phyloP scores from a whole-genome alignment of 2,113 vertebrate genomes.

The Rhinichthys klamathensis region DNA sequence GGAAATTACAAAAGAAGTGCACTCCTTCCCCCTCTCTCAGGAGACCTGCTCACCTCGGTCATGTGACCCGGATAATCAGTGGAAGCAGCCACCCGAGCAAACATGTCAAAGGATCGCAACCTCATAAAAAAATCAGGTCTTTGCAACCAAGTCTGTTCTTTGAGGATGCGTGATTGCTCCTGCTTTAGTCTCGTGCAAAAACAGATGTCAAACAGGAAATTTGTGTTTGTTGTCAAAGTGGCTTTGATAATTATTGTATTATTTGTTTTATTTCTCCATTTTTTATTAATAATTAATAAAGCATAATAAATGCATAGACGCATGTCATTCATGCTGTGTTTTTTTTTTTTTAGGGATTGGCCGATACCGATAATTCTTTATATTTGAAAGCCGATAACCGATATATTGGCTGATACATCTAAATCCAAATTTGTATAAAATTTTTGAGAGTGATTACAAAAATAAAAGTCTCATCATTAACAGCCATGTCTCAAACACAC shows the following conservation, averaged over 20 bases:
- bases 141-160: slow-evolving; percentile 6
- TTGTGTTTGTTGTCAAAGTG: neutral
- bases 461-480: too few relatives aligned
- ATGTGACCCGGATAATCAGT: slow-evolving; percentile 47
- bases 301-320: neutral
- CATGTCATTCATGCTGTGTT: neutral
- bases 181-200: neutral
- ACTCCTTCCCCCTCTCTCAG: slow-evolving; percentile 21
- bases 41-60: slow-evolving; percentile 44
- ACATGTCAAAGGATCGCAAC: slow-evolving; percentile 24
- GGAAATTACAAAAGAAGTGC: slow-evolving; percentile 51
- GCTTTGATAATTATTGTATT: neutral
- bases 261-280: neutral
- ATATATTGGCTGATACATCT: too few relatives aligned
- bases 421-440: too few relatives aligned
- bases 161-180: neutral
- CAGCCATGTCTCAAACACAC: too few relatives aligned
- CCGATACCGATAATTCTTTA: too few relatives aligned
- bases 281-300: neutral
- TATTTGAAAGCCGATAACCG: too few relatives aligned
- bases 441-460: too few relatives aligned
- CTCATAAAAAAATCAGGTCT: slow-evolving; percentile 35
- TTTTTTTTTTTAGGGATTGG: too few relatives aligned
- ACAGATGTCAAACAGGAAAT: neutral
- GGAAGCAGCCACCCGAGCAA: slow-evolving; percentile 32